Evolutionary conservation across 2,888 invertebrate species (phyloP), one percentile per base, ranked within the genome.

Genomic region (Lycia hirtaria): DNA sequence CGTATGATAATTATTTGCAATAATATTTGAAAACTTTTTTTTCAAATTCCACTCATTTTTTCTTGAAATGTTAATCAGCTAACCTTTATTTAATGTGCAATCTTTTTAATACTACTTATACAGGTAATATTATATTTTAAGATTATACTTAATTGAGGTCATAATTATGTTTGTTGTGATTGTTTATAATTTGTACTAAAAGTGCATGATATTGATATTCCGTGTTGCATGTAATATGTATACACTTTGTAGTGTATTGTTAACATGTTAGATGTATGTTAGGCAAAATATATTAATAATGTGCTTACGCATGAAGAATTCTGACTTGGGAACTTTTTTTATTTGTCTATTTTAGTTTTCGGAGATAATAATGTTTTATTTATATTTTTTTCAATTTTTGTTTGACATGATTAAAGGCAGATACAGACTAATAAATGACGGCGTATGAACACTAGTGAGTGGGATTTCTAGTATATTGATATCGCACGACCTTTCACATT

Each of bases 201-300:
- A 72, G 71, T 79, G 78, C 79, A 78, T 78, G 79, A 50, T 58
- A 71, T 51, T 44, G 17, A 24, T 54, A 38, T 48, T 71, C 58
- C 47, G 63, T 67, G 68, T 75, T 73, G 76, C 80, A 78, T 78
- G 77, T 62, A 67, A 70, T 76, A 62, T 62, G 17, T 47, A 55
- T 45, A 58, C 56, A 24, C 22, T 32, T 19, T 43, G 55, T 56
- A 44, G 49, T 28, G 24, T 38, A 38, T 32, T 10, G 19, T 49
- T n/a, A n/a, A n/a, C n/a, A n/a, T 38, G 28, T 30, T 7, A 37
- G 19, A 35, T 30, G 14, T 15, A 15, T 33, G 14, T 33, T 19
- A 19, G 19, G 19, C 19, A 37, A 17, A 37, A n/a, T n/a, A 19
- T 37, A 4, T 2, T 37, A 19, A 37, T 15, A 33, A 33, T 6